These are phyloP conservation scores for Syngnathus scovelli DNA, from an alignment of 2,113 vertebrate species.

Conservation along the genomic window DNA sequence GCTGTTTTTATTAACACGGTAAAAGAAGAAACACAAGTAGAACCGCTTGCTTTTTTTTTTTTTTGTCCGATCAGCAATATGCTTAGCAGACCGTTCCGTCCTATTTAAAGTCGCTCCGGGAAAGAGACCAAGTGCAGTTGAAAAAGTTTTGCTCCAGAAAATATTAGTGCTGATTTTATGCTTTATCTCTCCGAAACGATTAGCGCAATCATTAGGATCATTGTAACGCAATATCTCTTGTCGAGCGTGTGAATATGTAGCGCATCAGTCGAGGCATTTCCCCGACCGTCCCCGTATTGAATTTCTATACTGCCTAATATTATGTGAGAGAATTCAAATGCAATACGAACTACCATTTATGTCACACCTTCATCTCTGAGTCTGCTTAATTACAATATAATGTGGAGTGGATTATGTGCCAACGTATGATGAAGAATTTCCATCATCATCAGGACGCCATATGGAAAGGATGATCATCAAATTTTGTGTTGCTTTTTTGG, in stretches of 20 bases:
- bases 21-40: slow-evolving; percentile 37
- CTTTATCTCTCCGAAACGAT: slow-evolving; percentile 15
- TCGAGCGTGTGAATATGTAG: not conserved
- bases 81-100: slow-evolving; percentile 4
- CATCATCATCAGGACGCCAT: slow-evolving; percentile 24
- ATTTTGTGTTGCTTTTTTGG: slow-evolving; percentile 30
- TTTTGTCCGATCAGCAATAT: slow-evolving; percentile 44
- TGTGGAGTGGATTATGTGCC: slow-evolving; percentile 50
- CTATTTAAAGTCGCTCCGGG: slow-evolving; percentile 23
- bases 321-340: slow-evolving; percentile 13
- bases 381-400: slow-evolving; percentile 41
- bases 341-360: slow-evolving; percentile 27
- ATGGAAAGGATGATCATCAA: slow-evolving; percentile 12
- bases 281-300: not conserved
- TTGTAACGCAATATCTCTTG: not conserved
- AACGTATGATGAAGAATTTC: slow-evolving; percentile 44
- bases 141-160: slow-evolving; percentile 1
- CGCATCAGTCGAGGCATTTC: not conserved
- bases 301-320: not conserved
- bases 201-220: slow-evolving; percentile 23
- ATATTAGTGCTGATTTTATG: not conserved
- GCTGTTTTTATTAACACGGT: slow-evolving; percentile 28
- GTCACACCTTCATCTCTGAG: slow-evolving; percentile 31
- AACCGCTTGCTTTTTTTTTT: slow-evolving; percentile 9
- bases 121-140: not conserved